Conservation (phyloP, 2,888 invertebrate species). For the Therioaphis trifolii region DNA sequence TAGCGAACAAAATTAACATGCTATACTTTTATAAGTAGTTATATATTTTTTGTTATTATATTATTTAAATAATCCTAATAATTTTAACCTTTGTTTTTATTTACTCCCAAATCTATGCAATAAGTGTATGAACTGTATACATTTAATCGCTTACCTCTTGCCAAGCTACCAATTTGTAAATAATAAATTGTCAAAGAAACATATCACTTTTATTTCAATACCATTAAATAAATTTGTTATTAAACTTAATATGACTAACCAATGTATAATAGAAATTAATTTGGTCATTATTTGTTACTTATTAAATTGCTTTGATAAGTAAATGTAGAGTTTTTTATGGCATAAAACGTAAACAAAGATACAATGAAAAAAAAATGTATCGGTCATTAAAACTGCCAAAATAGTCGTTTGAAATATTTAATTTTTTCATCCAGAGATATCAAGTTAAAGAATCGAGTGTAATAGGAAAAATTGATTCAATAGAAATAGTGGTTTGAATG, state of each 20-base stretch:
- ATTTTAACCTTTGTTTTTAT: conserved; percentile 31
- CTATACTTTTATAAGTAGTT: conserved; percentile 25
- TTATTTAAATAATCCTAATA: conserved; percentile 52
- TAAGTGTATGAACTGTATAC: background rate
- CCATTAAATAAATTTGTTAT: conserved; percentile 16
- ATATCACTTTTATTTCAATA: conserved; percentile 43
- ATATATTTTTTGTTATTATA: conserved; percentile 29
- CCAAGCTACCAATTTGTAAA: conserved; percentile 7
- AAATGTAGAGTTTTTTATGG: background rate
- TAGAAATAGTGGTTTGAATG: no score
- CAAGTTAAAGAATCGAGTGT: no score
- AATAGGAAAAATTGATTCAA: no score
- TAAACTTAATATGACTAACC: conserved; percentile 21
- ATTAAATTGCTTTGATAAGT: conserved; percentile 51
- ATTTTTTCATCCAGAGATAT: no score
- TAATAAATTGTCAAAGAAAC: conserved; percentile 23
- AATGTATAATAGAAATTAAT: conserved; percentile 28
- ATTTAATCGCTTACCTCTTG: background rate
- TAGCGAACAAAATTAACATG: conserved; percentile 59
- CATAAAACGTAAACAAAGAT: no score
- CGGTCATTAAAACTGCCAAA: no score
- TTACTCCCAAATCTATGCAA: conserved; percentile 5
- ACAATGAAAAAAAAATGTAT: no score
- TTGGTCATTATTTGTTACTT: conserved; percentile 55
- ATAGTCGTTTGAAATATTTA: no score